Evolutionary conservation across 2,888 invertebrate genomes (phyloP).

Genomic region (Platyscelio sp.): DNA sequence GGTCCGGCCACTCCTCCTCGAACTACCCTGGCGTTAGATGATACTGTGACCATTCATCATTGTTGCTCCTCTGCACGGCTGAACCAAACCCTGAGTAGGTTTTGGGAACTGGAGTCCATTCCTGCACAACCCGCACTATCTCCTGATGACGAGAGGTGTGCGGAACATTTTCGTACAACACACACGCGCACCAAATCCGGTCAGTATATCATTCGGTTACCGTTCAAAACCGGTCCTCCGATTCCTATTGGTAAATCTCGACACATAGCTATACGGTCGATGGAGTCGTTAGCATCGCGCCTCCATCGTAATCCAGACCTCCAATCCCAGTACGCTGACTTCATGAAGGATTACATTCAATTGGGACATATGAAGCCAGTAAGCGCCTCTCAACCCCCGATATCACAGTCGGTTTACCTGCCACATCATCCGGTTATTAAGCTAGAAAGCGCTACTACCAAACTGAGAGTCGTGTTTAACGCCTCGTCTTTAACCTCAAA

Average conservation of each 20-base stretch:
- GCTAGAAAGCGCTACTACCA: not conserved
- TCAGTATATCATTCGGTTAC: too few species aligned
- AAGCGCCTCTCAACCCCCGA: not conserved
- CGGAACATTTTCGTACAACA: not conserved
- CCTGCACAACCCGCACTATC: too few species aligned
- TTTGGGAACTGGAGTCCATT: not conserved
- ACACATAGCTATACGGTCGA: not conserved
- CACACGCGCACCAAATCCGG: not conserved
- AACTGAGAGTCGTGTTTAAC: constrained; percentile 9
- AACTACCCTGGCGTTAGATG: too few species aligned
- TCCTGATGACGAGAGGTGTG: not conserved
- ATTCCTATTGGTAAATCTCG: not conserved
- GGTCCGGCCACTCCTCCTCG: not conserved
- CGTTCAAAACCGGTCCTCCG: not conserved
- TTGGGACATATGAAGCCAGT: not conserved
- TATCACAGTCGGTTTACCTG: not conserved
- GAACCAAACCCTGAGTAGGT: not conserved
- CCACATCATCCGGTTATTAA: not conserved
- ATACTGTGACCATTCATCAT: not conserved
- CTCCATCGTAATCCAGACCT: not conserved
- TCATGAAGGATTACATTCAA: not conserved
- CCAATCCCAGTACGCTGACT: not conserved
- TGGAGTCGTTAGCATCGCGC: not conserved
- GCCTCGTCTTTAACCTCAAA: not conserved
- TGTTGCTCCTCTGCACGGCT: not conserved